Conservation (phyloP, 2,797 vertebrate genomes). For the Neostethus bicornis region DNA sequence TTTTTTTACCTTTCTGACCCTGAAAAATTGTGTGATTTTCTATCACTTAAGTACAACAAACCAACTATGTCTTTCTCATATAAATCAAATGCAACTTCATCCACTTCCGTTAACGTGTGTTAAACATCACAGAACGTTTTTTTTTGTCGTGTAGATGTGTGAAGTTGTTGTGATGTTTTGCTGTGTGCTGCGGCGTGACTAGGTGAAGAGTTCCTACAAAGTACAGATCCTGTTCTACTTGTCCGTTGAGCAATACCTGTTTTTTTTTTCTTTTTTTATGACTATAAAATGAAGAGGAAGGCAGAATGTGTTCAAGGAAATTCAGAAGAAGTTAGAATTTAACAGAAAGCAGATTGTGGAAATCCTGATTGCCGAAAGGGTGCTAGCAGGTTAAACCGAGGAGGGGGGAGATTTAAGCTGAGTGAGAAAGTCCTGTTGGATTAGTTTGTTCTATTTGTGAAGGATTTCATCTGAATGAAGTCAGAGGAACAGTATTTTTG, state of each 20-base stretch:
- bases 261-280: slow-evolving; percentile 55
- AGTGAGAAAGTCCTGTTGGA: slow-evolving; percentile 29
- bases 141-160: neutral
- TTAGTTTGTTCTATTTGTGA: slow-evolving; percentile 34
- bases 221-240: slow-evolving; percentile 79
- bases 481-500: slow-evolving; percentile 5
- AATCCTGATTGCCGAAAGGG: slow-evolving; percentile 14
- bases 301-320: slow-evolving; percentile 58
- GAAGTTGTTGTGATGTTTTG: slow-evolving; percentile 30
- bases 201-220: slow-evolving; percentile 28
- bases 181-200: slow-evolving; percentile 5
- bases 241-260: slow-evolving; percentile 84
- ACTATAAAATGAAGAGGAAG: slow-evolving; percentile 27
- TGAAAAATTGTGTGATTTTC: no score
- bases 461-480: slow-evolving; percentile 16
- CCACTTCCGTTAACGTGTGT: neutral
- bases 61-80: neutral
- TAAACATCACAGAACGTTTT: neutral
- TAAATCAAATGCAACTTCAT: slow-evolving; percentile 10
- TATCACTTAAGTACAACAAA: no score
- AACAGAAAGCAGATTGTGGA: slow-evolving; percentile 27
- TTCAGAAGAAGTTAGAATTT: slow-evolving; percentile 38
- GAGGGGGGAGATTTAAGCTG: neutral
- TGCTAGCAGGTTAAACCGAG: slow-evolving; percentile 16
- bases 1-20: neutral